These are phyloP conservation scores for Matsumurasca onukii DNA, from an alignment of 1,140 invertebrate species.

Conservation along the genomic window DNA sequence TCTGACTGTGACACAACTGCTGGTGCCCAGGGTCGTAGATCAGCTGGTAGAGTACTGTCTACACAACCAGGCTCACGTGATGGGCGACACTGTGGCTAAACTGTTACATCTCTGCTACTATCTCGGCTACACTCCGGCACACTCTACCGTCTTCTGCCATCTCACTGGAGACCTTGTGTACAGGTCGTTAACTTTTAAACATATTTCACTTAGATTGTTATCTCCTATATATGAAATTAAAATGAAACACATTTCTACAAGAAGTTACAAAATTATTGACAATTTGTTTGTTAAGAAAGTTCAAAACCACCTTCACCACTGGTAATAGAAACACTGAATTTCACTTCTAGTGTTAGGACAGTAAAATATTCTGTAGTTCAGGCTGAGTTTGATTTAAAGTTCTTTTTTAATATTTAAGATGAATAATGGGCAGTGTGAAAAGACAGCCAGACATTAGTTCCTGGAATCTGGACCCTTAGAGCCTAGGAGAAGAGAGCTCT, in stretches of 20 bases:
- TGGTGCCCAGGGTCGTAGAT: constrained; percentile 35
- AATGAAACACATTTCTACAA: neutral
- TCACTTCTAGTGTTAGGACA: neutral
- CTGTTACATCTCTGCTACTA: constrained; percentile 38
- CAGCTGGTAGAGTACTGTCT: constrained; percentile 37
- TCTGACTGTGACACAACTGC: constrained; percentile 23
- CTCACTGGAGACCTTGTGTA: constrained; percentile 31
- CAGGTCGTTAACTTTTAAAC: constrained; percentile 33
- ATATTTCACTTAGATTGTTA: neutral
- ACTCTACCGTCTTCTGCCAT: constrained; percentile 31
- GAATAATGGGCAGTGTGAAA: neutral
- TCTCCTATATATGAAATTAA: neutral
- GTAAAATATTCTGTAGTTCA: neutral
- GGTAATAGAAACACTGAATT: neutral
- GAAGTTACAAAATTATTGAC: too few species aligned
- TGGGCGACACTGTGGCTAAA: constrained; percentile 38
- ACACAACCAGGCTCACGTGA: constrained; percentile 32
- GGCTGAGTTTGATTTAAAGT: neutral
- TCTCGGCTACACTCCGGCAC: constrained; percentile 37
- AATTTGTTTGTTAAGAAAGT: too few species aligned
- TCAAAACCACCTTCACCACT: neutral
- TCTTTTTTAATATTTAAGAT: neutral
- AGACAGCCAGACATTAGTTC: neutral
- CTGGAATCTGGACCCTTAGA: neutral
- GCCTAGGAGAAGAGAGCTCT: too few species aligned